Base-by-base conservation (phyloP, 2,797 vertebrate species). In the Halcyon chelicuti region DNA sequence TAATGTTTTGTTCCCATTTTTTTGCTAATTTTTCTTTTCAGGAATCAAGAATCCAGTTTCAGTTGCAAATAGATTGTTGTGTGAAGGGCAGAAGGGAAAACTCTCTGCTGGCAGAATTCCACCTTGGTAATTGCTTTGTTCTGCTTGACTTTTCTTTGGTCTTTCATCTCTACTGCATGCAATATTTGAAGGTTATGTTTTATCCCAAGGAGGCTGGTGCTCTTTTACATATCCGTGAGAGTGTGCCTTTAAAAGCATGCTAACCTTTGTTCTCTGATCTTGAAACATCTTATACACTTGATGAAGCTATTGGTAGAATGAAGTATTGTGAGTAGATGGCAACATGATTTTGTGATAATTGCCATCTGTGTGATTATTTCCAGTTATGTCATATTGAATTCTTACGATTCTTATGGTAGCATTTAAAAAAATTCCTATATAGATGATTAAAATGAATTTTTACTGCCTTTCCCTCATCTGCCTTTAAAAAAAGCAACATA, bases 41-140 rank as follows among this genome's bases (percentile, higher is more conserved):
- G 99, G 99, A 95, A 99, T 99, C 97, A 99, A 99, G 98, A 99
- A 99, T 97, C 99, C 99, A n/a, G 99, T 99, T 66, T 98, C 99
- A 90, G 99, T 99, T 97, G 99, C 99, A 88, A 99, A 99, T 97
- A 98, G 99, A 98, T 98, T 99, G 51, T 98, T 99, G 95, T 99
- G 96, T 98, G 99, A 99, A 98, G 99, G 99, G 90, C 99, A 99
- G 98, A 99, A 99, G 97, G 99, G 99, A 95, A 99, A 99, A 92
- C 98, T 99, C 49, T 99, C 99, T 60, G 99, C 99, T 96, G 99
- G 99, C 97, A 98, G 99, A 98, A 99, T 99, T 97, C 99, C 99
- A 92, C 99, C 99, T 76, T 99, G 99, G 99, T 99, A 98, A 99
- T 98, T 95, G 84, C 81, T 98, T 97, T 97, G 79, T 93, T 97